phyloP scores from a whole-genome alignment of 2,888 invertebrate species.

The Tanytarsus gracilentus region DNA sequence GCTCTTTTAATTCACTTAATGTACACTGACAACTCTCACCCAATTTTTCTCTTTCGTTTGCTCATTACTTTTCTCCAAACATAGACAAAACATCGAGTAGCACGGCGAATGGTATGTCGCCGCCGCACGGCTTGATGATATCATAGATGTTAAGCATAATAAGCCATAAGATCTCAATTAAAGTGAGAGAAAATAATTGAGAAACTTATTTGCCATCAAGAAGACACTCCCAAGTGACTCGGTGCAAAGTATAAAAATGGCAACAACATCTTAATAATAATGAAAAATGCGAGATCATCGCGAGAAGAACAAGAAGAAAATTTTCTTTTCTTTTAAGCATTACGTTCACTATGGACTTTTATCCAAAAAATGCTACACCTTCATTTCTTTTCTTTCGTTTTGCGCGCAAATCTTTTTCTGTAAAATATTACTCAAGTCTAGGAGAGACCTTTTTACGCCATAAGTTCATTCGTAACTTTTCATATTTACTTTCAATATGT shows the following conservation, averaged over 20 bases:
- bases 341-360: slow-evolving; percentile 8
- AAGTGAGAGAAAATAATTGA: not conserved
- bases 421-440: not conserved
- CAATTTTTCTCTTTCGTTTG: not conserved
- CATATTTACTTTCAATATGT: slow-evolving; percentile 6
- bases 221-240: not conserved
- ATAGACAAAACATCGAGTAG: not conserved
- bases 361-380: slow-evolving; percentile 5
- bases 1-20: not conserved
- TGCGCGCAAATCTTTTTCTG: not conserved
- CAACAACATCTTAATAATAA: slow-evolving; percentile 17
- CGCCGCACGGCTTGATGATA: too few species aligned
- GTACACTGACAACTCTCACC: slow-evolving; percentile 9
- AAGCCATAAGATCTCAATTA: not conserved
- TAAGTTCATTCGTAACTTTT: not conserved
- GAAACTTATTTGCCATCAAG: not conserved
- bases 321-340: too few species aligned
- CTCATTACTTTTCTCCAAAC: not conserved
- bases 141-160: slow-evolving; percentile 2
- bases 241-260: too few species aligned
- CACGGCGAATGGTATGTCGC: too few species aligned
- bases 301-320: not conserved
- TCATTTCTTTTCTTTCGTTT: slow-evolving; percentile 1
- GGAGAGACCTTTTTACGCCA: not conserved
- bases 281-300: not conserved